phyloP scores from a whole-genome alignment of 2,888 invertebrate species.

The Agrotis exclamationis region DNA sequence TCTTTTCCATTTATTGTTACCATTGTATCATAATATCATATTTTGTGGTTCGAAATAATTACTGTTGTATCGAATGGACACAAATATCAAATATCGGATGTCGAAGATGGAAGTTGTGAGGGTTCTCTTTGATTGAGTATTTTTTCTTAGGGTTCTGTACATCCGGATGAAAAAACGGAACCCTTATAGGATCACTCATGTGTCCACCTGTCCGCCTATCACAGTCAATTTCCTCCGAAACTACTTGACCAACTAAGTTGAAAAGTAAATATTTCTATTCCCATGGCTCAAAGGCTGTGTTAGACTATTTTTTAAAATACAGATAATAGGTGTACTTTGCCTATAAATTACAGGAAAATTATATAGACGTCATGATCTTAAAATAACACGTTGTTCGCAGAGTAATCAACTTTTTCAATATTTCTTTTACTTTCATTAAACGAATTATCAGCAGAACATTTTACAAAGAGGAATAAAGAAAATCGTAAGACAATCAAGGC shows the following conservation, averaged over 20 bases:
- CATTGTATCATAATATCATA: slow-evolving; percentile 33
- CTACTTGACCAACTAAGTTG: no score
- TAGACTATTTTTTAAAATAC: no score
- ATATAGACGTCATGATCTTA: no score
- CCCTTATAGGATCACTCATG: no score
- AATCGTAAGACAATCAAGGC: not conserved
- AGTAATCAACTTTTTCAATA: not conserved
- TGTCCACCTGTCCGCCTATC: no score
- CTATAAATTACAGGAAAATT: no score
- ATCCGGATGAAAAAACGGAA: no score
- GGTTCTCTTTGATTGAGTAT: slow-evolving; percentile 39
- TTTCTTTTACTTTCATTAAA: not conserved
- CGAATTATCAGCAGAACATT: not conserved
- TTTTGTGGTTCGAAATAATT: slow-evolving; percentile 53
- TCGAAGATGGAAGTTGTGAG: slow-evolving; percentile 42
- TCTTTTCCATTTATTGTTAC: slow-evolving; percentile 25
- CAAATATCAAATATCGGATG: slow-evolving; percentile 55
- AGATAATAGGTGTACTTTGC: no score
- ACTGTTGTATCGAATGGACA: slow-evolving; percentile 34
- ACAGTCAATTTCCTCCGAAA: no score
- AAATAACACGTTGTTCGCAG: not conserved
- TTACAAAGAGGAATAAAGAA: not conserved
- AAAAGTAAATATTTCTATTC: no score
- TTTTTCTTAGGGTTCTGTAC: slow-evolving; percentile 1
- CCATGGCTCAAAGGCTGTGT: no score